phyloP scores from a whole-genome alignment of 2,888 invertebrate genomes.

The Chrysina gloriosa region DNA sequence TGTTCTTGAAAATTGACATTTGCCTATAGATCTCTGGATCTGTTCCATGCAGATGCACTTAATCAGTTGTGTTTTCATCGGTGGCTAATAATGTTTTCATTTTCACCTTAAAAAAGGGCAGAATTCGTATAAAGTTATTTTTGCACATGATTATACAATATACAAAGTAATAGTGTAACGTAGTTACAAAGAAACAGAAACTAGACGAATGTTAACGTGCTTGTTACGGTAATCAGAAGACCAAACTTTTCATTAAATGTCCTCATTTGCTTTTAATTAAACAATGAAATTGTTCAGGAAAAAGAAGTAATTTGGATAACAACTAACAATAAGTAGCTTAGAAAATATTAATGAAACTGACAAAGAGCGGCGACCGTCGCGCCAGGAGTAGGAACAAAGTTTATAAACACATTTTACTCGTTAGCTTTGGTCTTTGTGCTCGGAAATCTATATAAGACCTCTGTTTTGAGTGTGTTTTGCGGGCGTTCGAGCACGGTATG shows the following conservation, averaged over 20 bases:
- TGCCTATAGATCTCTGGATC: no score
- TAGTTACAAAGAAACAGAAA: no score
- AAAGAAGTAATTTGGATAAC: slow-evolving; percentile 9
- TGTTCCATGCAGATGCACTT: no score
- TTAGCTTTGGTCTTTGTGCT: slow-evolving; percentile 26
- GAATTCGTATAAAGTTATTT: no score
- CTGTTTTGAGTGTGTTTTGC: slow-evolving; percentile 20
- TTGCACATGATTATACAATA: no score
- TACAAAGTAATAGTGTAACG: no score
- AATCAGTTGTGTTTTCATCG: no score
- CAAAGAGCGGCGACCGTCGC: background rate
- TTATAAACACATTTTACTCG: slow-evolving; percentile 32
- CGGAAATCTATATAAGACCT: slow-evolving; percentile 32
- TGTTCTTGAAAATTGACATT: no score
- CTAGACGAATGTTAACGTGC: background rate
- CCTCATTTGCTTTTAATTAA: background rate
- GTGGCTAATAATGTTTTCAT: no score
- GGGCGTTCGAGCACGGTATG: slow-evolving; percentile 27
- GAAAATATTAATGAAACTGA: slow-evolving; percentile 34
- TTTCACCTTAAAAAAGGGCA: no score
- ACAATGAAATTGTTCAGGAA: background rate
- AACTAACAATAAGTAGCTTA: slow-evolving; percentile 34
- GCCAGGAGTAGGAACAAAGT: slow-evolving; percentile 11
- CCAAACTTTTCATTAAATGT: slow-evolving; percentile 13
- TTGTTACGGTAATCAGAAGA: background rate